A percentile compares a stretch with the other conserved stretches of the same genome.
These are phyloP conservation scores for Sialis lutaria DNA, from an alignment of 2,888 invertebrate species.

Conservation along the genomic window DNA sequence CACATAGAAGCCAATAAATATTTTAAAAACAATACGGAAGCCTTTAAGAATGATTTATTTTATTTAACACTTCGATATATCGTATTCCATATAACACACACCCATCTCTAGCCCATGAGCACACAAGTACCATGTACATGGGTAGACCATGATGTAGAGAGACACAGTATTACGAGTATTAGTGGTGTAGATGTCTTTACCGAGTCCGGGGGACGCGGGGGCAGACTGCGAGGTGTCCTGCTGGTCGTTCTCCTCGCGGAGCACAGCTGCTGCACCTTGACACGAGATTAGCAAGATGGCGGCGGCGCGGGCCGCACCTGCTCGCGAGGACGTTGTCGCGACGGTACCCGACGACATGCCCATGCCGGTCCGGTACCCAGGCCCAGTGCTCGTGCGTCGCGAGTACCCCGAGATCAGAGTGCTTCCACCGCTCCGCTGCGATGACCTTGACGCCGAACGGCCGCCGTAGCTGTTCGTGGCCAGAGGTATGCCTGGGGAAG, in stretches of 20 bases:
- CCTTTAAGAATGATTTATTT: no score
- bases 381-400: conserved; percentile 35
- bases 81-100: no score
- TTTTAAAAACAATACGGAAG: no score
- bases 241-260: conserved; percentile 11
- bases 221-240: conserved; percentile 9
- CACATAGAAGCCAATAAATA: no score
- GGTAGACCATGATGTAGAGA: no score
- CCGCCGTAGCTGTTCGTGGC: conserved; percentile 33
- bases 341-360: no score
- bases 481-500: conserved; percentile 34
- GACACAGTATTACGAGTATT: no score
- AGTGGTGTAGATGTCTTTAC: conserved; percentile 3
- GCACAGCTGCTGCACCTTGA: conserved; percentile 36
- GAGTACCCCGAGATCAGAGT: conserved; percentile 29
- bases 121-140: no score
- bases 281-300: conserved; percentile 91
- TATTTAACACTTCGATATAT: no score
- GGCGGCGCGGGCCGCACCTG: conserved; percentile 86
- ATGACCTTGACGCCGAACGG: conserved; percentile 22
- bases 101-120: no score
- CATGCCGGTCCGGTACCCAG: conserved; percentile 14
- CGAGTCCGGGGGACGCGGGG: conserved; percentile 6
- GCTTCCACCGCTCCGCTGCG: conserved; percentile 25
- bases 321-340: conserved; percentile 36